Percentiles rank a stretch among this genome's conserved stretches.
phyloP scores from a whole-genome alignment of 1,140 invertebrate genomes.

The Pentalonia nigronervosa region DNA sequence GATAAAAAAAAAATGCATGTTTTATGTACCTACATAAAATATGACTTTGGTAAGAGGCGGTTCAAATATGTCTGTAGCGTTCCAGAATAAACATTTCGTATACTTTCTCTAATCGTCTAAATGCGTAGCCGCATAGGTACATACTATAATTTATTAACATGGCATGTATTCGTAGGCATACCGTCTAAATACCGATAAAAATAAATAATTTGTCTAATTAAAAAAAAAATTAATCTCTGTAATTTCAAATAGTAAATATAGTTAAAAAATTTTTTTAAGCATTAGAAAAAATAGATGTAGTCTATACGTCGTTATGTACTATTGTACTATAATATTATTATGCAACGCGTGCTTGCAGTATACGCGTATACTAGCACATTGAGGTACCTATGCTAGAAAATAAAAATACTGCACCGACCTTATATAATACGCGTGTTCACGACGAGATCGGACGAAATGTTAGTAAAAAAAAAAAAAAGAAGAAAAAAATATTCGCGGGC shows the following conservation, averaged over 20 bases:
- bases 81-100: not conserved
- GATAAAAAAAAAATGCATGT: not conserved
- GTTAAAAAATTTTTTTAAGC: not conserved
- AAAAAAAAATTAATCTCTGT: not conserved
- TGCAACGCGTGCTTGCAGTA: not conserved
- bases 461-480: not conserved
- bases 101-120: not conserved
- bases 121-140: not conserved
- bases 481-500: not conserved
- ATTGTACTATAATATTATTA: not conserved
- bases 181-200: not conserved
- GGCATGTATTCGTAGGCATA: not conserved
- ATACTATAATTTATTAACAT: not conserved
- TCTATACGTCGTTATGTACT: not conserved
- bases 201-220: not conserved
- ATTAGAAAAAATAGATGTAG: not conserved
- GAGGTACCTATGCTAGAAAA: not conserved
- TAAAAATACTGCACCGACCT: not conserved
- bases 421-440: not conserved
- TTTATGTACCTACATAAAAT: not conserved
- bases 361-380: not conserved
- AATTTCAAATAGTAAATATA: not conserved
- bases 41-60: not conserved
- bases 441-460: not conserved
- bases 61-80: not conserved